Conservation (phyloP, 2,113 vertebrate genomes). For the Pygoscelis antarcticus region DNA sequence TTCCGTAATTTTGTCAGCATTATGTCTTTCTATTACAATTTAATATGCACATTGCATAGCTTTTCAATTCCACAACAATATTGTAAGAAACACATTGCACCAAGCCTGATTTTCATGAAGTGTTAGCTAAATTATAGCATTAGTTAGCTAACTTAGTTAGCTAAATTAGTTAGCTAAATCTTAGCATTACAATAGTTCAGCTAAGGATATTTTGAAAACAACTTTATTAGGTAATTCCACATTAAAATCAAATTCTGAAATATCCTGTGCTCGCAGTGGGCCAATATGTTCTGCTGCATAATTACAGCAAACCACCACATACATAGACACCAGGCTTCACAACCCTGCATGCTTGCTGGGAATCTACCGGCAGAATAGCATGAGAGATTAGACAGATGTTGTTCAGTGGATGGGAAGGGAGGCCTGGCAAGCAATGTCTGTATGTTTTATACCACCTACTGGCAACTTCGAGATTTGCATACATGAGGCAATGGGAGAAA, state of each 20-base stretch:
- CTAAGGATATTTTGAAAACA: not conserved
- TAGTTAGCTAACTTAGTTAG: no score
- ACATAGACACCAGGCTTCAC: not conserved
- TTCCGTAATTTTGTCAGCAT: not conserved
- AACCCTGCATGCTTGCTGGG: not conserved
- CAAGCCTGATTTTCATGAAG: not conserved
- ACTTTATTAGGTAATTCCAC: not conserved
- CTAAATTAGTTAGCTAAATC: no score
- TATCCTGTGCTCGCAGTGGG: not conserved
- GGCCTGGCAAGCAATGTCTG: not conserved
- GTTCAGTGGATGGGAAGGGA: not conserved
- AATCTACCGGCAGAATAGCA: not conserved
- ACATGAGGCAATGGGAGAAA: not conserved
- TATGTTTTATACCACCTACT: conserved; percentile 18
- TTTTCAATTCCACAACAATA: not conserved
- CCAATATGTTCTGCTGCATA: not conserved
- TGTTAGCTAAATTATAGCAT: not conserved
- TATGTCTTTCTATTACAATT: not conserved
- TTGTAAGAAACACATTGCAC: not conserved
- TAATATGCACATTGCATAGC: not conserved
- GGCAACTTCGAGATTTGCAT: not conserved
- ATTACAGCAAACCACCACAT: not conserved
- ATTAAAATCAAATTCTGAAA: not conserved
- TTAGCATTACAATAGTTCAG: not conserved
- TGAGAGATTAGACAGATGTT: not conserved